These are phyloP conservation scores for Digitonthophagus gazella DNA, from an alignment of 2,888 invertebrate species.

Conservation along the genomic window DNA sequence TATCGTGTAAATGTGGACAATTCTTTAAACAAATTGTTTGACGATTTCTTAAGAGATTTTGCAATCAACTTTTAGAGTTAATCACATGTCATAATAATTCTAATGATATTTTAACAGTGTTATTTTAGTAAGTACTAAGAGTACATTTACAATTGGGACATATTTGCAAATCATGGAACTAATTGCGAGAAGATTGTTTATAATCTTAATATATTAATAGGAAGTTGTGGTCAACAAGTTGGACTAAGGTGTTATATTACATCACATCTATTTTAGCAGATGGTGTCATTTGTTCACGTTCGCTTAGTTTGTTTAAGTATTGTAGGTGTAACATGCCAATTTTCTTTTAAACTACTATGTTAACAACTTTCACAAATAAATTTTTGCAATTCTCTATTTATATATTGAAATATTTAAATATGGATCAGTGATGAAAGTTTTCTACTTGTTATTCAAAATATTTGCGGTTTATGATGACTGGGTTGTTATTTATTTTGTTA, in stretches of 20 bases:
- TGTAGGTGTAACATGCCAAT: background rate
- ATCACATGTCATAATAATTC: no score
- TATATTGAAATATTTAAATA: no score
- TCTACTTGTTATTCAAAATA: no score
- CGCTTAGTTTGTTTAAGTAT: conserved; percentile 4
- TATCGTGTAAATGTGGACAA: background rate
- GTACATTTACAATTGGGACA: background rate
- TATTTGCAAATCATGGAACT: background rate
- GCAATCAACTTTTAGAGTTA: no score
- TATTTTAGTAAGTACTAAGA: no score
- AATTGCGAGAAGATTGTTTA: background rate
- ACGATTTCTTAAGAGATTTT: no score
- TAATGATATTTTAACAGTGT: no score
- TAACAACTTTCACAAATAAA: no score
- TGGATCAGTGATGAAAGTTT: no score
- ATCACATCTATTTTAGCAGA: conserved; percentile 30
- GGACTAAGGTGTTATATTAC: conserved; percentile 27
- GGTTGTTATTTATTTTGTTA: no score
- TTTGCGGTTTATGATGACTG: no score
- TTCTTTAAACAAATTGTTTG: background rate
- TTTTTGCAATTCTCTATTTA: no score
- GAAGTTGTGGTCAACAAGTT: conserved; percentile 23
- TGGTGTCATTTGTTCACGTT: conserved; percentile 25
- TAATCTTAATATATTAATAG: conserved; percentile 17
- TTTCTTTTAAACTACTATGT: background rate